Evolutionary conservation across 1,140 invertebrate species (phyloP).

Genomic region (Nephila pilipes): DNA sequence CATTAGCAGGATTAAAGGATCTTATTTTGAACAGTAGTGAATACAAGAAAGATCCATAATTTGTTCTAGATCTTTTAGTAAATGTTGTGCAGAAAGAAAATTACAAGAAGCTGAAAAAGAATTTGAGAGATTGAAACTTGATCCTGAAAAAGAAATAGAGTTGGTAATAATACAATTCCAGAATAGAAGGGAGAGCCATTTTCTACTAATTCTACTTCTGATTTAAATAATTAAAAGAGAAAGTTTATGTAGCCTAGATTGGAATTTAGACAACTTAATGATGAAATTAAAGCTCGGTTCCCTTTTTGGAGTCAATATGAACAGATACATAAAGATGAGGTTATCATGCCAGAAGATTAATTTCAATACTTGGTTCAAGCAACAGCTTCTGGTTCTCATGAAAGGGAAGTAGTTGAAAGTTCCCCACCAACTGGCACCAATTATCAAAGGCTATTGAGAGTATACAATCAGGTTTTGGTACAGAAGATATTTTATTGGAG

Average conservation of each 20-base stretch:
- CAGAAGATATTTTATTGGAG: background rate
- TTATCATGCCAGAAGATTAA: background rate
- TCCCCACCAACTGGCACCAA: background rate
- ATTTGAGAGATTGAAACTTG: background rate
- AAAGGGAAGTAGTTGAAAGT: too few relatives aligned
- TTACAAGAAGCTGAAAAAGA: background rate
- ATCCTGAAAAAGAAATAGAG: background rate
- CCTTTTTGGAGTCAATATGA: background rate
- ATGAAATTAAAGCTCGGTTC: background rate
- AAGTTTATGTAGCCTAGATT: background rate
- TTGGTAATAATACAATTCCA: background rate
- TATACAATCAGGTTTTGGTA: background rate
- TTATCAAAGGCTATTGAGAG: background rate
- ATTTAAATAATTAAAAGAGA: background rate
- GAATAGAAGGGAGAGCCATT: background rate
- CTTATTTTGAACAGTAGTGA: too few relatives aligned
- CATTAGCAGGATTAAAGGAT: too few relatives aligned
- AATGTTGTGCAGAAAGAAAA: too few relatives aligned
- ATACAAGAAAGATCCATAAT: too few relatives aligned
- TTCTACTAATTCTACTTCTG: background rate
- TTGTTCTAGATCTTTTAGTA: too few relatives aligned
- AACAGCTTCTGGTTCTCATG: background rate
- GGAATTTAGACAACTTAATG: background rate
- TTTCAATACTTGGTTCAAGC: background rate
- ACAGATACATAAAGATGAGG: background rate